phyloP scores from a whole-genome alignment of 2,797 vertebrate genomes.

The Lemur catta region DNA sequence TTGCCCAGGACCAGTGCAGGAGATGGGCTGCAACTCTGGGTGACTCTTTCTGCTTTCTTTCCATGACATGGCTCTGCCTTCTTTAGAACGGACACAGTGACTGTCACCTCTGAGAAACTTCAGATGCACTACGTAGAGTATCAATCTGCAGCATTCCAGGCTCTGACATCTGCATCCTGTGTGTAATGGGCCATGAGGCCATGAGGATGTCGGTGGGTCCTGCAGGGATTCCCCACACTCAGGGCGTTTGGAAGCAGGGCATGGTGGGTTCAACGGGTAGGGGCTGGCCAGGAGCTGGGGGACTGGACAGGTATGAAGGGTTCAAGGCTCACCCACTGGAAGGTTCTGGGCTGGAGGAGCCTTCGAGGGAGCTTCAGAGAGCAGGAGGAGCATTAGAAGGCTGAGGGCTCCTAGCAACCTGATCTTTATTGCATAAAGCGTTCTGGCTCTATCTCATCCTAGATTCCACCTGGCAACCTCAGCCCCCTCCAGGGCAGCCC shows the following conservation, averaged over 20 bases:
- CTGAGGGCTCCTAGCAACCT: conserved; percentile 49
- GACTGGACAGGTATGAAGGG: neutral
- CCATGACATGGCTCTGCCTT: neutral
- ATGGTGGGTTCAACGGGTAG: accelerated
- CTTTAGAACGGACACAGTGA: neutral
- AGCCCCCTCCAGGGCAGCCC: neutral
- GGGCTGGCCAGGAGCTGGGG: neutral
- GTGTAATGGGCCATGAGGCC: neutral
- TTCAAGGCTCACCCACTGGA: neutral
- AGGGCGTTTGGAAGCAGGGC: neutral
- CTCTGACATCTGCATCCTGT: neutral
- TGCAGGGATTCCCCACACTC: neutral
- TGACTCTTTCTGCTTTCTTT: neutral
- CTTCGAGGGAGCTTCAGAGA: neutral
- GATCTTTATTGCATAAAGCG: neutral
- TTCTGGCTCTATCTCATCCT: neutral
- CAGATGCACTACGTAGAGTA: neutral
- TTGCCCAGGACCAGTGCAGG: too few relatives aligned
- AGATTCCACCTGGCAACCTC: neutral
- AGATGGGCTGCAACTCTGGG: neutral
- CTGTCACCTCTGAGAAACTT: neutral
- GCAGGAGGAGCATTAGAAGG: neutral
- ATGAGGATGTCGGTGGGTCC: neutral
- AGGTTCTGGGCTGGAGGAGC: neutral
- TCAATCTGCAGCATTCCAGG: neutral